Base-by-base conservation (phyloP, 2,797 vertebrate species). In the Antrozous pallidus region DNA sequence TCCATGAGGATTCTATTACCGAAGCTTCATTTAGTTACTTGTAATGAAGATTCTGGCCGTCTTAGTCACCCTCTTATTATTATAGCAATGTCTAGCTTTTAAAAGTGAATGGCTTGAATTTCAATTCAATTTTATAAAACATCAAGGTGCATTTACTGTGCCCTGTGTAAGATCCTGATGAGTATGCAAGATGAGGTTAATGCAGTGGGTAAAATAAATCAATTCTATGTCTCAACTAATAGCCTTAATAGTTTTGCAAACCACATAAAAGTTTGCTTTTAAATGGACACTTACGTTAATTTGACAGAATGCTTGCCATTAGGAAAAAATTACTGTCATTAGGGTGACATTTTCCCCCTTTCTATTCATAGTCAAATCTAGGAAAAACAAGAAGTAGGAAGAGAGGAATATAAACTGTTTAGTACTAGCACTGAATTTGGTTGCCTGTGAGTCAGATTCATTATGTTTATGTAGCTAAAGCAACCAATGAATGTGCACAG, bases 181-280 rank as follows among this genome's bases (percentile, higher is more conserved):
- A 97, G 95, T 94, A 86, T 97, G 89, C 84, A 94, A 86, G 42
- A 97, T 89, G 94, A 98, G 96, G 96, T 96, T 97, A 97, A 98
- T 97, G 82, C 88, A 97, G 88, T 67, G 86, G 74, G 61, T 51
- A 97, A 97, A 98, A 97, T 96, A 97, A 98, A 98, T 98, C 97
- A 95, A 96, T 97, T 98, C 96, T 56, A 85, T 74, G 47, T 97
- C 98, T 97, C 78, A 71, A 79, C 73, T 98, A 97, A 97, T 94
- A 97, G 63, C 75, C 73, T 95, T 97, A 96, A 97, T 95, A 97
- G 86, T 97, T 97, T 81, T 92, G 58, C 77, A 97, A 97, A 94
- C 95, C 92, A 97, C 93, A 96, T 97, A 94, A 93, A 97, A 97
- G 73, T 97, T 97, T 97, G 92, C 86, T 89, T 93, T 61, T 96